Evolutionary conservation across 2,113 vertebrate genomes (phyloP).

Genomic region (Callipepla californica): DNA sequence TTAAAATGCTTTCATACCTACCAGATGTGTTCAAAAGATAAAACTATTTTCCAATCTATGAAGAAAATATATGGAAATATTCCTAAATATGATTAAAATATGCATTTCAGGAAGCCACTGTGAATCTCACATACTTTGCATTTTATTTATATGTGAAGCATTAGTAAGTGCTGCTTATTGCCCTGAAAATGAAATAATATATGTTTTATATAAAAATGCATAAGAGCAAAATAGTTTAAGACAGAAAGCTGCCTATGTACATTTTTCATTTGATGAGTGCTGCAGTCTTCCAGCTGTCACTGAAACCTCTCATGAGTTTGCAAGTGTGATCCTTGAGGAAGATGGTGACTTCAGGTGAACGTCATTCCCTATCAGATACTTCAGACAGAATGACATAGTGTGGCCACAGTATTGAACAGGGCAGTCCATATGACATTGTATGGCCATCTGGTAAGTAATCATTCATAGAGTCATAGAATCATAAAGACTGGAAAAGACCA

Average conservation of each 20-base stretch:
- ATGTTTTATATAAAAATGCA: neutral
- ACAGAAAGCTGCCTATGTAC: neutral
- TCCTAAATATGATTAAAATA: neutral
- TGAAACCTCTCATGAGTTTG: neutral
- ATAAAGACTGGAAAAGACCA: neutral
- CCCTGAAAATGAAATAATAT: neutral
- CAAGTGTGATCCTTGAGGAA: neutral
- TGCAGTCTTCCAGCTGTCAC: neutral
- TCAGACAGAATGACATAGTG: neutral
- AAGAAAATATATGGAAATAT: neutral
- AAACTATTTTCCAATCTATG: neutral
- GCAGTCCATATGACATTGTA: neutral
- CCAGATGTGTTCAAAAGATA: neutral
- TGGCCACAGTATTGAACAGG: neutral
- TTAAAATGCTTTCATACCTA: neutral
- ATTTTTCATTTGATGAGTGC: neutral
- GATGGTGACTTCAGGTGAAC: neutral
- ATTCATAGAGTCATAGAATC: neutral
- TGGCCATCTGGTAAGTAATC: neutral
- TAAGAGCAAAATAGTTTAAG: neutral
- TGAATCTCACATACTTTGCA: neutral
- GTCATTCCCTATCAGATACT: neutral
- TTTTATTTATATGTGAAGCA: neutral
- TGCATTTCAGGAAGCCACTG: neutral
- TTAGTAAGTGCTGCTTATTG: neutral